Conservation (phyloP, 2,888 invertebrate species). For the Ophioninae sp. region DNA sequence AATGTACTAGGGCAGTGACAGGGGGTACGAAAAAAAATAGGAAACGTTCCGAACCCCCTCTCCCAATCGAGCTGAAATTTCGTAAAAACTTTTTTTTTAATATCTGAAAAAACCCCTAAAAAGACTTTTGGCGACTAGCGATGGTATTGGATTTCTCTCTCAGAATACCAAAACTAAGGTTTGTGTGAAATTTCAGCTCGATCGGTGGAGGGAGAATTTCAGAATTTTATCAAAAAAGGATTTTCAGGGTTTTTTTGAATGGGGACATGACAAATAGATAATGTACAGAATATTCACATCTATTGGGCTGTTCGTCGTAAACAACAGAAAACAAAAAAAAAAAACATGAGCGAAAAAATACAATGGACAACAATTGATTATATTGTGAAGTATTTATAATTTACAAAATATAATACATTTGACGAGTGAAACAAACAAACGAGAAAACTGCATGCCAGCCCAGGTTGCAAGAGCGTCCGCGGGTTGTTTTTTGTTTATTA, state of each 20-base stretch:
- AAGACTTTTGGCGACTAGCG: too few relatives aligned
- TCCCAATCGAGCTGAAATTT: too few relatives aligned
- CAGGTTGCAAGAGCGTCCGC: conserved; percentile 78
- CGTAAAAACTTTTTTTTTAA: too few relatives aligned
- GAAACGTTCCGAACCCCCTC: too few relatives aligned
- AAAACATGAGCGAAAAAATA: conserved; percentile 75
- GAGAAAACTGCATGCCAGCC: conserved; percentile 73
- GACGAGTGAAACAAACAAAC: conserved; percentile 55
- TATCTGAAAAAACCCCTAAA: too few relatives aligned
- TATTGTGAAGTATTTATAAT: conserved; percentile 70
- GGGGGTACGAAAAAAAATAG: background rate
- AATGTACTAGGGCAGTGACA: conserved; percentile 24
- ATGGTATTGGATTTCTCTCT: too few relatives aligned
- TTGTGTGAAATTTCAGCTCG: too few relatives aligned
- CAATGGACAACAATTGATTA: conserved; percentile 74
- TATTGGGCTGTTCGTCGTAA: conserved; percentile 63
- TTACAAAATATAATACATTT: conserved; percentile 76
- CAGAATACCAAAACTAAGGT: too few relatives aligned
- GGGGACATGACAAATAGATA: conserved; percentile 57
- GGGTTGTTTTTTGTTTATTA: conserved; percentile 68
- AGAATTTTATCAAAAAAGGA: background rate
- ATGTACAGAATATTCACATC: conserved; percentile 69
- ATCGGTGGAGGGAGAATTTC: too few relatives aligned
- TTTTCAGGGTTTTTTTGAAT: conserved; percentile 26
- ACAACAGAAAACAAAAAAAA: conserved; percentile 60